Conservation (phyloP, 1,140 invertebrate genomes). For the Wasmannia auropunctata region DNA sequence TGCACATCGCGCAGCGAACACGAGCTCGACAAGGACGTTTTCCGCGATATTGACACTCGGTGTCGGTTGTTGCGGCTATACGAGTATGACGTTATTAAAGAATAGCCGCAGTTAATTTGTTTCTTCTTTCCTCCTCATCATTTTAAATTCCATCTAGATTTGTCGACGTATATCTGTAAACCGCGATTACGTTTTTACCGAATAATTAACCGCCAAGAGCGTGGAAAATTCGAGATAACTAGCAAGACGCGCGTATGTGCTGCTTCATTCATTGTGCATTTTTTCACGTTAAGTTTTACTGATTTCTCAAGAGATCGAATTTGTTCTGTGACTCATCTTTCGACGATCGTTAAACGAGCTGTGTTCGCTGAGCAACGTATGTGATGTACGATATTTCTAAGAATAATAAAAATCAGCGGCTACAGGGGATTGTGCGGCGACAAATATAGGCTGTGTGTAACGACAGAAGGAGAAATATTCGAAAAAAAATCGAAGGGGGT, state of each 20-base stretch:
- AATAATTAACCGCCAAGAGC: neutral
- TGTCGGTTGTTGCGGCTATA: neutral
- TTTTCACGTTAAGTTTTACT: neutral
- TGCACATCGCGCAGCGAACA: slow-evolving; percentile 63
- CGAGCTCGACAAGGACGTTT: slow-evolving; percentile 17
- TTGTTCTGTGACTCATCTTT: slow-evolving; percentile 2
- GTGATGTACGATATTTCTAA: neutral
- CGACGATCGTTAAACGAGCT: neutral
- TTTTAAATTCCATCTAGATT: slow-evolving; percentile 20
- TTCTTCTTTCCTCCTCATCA: neutral
- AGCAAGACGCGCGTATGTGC: neutral
- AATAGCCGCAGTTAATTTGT: neutral
- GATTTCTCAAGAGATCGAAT: neutral
- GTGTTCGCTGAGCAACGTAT: slow-evolving; percentile 28
- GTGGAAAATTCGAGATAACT: neutral
- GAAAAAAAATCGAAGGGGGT: slow-evolving; percentile 68
- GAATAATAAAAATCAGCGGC: slow-evolving; percentile 68
- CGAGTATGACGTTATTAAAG: neutral
- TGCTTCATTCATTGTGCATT: neutral
- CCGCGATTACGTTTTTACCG: neutral
- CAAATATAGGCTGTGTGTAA: slow-evolving; percentile 58
- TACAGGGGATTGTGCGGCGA: slow-evolving; percentile 75
- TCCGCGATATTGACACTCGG: slow-evolving; percentile 15
- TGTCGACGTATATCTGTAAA: neutral
- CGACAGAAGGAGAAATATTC: slow-evolving; percentile 8